Evolutionary conservation across 2,113 vertebrate species (phyloP).

Genomic region (Pangasianodon hypophthalmus): DNA sequence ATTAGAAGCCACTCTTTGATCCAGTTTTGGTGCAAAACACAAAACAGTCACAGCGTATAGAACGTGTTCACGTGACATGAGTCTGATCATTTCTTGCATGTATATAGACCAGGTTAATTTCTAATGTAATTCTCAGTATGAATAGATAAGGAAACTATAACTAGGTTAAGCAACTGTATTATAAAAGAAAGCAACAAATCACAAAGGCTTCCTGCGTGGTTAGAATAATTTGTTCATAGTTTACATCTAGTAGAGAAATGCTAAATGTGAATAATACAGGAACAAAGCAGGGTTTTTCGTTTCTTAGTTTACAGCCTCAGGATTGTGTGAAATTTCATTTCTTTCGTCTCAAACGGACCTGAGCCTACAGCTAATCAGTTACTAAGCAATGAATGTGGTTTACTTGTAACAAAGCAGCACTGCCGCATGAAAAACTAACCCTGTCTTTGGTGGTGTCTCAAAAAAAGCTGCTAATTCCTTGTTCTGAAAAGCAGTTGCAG

Average conservation of each 20-base stretch:
- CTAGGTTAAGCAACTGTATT: conserved; percentile 51
- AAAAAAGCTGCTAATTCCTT: conserved; percentile 38
- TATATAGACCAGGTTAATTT: conserved; percentile 29
- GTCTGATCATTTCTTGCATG: conserved; percentile 30
- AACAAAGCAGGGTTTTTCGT: conserved; percentile 51
- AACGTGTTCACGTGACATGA: conserved; percentile 1
- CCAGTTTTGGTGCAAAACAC: neutral
- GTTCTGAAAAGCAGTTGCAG: conserved; percentile 25
- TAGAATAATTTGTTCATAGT: conserved; percentile 65
- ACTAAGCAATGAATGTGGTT: conserved; percentile 41
- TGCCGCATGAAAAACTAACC: conserved; percentile 35
- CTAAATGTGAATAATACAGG: conserved; percentile 58
- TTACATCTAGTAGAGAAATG: conserved; percentile 64
- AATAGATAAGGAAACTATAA: conserved; percentile 43
- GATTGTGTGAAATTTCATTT: conserved; percentile 39
- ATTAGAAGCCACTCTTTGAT: neutral
- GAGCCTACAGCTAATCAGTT: conserved; percentile 26
- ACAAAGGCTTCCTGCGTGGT: conserved; percentile 76
- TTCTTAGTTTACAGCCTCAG: conserved; percentile 63
- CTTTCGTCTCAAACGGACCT: conserved; percentile 28
- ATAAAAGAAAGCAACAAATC: conserved; percentile 71
- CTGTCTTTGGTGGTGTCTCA: conserved; percentile 20
- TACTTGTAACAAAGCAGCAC: conserved; percentile 41
- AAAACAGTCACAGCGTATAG: neutral
- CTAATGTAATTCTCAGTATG: conserved; percentile 29